Conservation (phyloP, 1,140 invertebrate species). For the Chelonus insularis region DNA sequence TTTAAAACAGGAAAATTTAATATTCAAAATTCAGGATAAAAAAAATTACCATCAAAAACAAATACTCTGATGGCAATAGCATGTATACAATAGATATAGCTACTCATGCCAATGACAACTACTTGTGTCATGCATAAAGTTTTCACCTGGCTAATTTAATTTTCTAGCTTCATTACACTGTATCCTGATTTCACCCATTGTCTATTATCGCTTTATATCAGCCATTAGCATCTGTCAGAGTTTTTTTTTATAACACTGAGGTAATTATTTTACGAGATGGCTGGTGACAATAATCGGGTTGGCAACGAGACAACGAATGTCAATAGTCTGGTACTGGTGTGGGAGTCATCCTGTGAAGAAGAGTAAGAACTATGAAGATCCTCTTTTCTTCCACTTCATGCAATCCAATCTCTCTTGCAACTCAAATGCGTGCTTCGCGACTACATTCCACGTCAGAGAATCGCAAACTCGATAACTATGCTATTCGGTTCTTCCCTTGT, state of each 20-base stretch:
- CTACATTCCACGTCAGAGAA: constrained; percentile 19
- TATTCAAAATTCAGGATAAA: too few relatives aligned
- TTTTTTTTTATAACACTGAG: constrained; percentile 4
- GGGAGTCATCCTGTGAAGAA: neutral
- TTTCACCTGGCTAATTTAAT: too few relatives aligned
- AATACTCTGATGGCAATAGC: too few relatives aligned
- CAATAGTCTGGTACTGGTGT: neutral
- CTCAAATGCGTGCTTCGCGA: constrained; percentile 8
- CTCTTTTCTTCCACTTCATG: constrained; percentile 14
- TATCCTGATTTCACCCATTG: too few relatives aligned
- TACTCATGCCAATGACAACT: too few relatives aligned
- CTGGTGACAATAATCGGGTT: constrained; percentile 22
- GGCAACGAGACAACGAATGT: constrained; percentile 16
- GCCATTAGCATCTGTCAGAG: neutral
- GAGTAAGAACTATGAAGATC: constrained; percentile 6
- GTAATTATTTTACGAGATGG: constrained; percentile 14
- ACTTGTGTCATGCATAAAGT: too few relatives aligned
- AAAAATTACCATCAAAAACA: too few relatives aligned
- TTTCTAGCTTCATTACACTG: too few relatives aligned
- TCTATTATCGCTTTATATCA: too few relatives aligned
- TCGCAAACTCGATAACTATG: constrained; percentile 20
- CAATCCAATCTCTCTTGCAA: constrained; percentile 18
- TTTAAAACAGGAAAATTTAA: too few relatives aligned
- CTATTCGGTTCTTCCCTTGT: neutral
- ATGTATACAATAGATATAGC: too few relatives aligned